Base-by-base conservation (phyloP, 35 echinoderm and acorn worm species). In the Amphiura filiformis region DNA sequence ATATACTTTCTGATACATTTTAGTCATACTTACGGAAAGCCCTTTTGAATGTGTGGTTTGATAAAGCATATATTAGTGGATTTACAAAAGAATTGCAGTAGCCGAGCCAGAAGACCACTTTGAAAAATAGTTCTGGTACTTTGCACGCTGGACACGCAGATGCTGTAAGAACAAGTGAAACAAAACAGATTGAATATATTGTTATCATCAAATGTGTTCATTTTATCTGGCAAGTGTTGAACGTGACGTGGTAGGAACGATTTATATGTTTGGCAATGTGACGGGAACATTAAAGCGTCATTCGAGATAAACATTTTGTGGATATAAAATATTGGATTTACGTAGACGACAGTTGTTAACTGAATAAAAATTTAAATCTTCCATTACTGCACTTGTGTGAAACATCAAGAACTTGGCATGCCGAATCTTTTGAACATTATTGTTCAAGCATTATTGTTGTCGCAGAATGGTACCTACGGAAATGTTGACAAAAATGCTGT, bases 21-120 rank as follows among this genome's bases (percentile, higher is more conserved):
- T n/a, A n/a, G n/a, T 52, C 20, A 20, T 52, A 52, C 44, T 52
- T 83, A 39, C 64, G 57, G 57, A 94, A 94, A 30, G 93, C 93
- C 30, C 76, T 86, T 0, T 84, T 47, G 38, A 94, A 94, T 31
- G 88, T 81, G 32, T 80, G 26, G 39, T 90, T 94, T 22, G 88
- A 90, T 56, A 84, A 65, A 13, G 81, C 93, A 70, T 94, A 94
- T 26, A 94, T 94, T 13, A 90, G 76, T 23, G 93, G 93, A 36
- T 94, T 94, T 0, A 94, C 70, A 39, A 80, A 90, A 42, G 81
- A 86, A 61, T 94, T 94, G 31, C 93, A 94, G 47, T 94, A 94
- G 38, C 93, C 93, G 0, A 94, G 84, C 93, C 93, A 94, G 17
- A 87, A 87, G 57, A 83, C 84, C 26, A 90, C 82, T 3, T 83